phyloP scores from a whole-genome alignment of 2,888 invertebrate species.

The Netelia inedita region DNA sequence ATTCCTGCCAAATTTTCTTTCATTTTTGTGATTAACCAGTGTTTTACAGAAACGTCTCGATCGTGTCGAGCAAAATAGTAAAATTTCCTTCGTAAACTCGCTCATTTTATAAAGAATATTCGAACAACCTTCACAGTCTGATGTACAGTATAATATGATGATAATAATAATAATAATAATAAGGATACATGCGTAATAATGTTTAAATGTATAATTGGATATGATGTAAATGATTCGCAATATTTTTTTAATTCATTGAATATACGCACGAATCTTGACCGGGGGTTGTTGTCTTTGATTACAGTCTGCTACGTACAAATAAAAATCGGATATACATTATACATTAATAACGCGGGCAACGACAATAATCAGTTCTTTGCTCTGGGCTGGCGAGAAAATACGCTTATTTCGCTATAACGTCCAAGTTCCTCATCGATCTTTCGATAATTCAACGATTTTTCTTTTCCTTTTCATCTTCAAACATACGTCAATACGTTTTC shows the following conservation, averaged over 20 bases:
- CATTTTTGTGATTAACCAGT: constrained; percentile 12
- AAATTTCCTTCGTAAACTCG: constrained; percentile 14
- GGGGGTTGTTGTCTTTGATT: constrained; percentile 25
- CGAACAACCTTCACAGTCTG: constrained; percentile 53
- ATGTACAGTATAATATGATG: constrained; percentile 62
- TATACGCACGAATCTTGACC: constrained; percentile 27
- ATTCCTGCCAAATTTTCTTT: not conserved
- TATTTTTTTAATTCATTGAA: constrained; percentile 31
- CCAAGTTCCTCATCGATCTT: not conserved
- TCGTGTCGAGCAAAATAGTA: not conserved
- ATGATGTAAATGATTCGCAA: constrained; percentile 46
- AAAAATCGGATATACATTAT: constrained; percentile 17
- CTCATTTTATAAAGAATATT: constrained; percentile 44
- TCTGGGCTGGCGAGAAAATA: constrained; percentile 15
- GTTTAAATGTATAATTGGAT: constrained; percentile 40
- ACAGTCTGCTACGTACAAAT: constrained; percentile 27
- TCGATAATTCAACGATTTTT: constrained; percentile 15
- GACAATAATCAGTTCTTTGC: constrained; percentile 25
- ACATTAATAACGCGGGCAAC: constrained; percentile 24
- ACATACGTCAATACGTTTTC: constrained; percentile 19
- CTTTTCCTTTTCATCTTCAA: constrained; percentile 2
- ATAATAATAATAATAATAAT: constrained; percentile 30
- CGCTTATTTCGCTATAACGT: not conserved
- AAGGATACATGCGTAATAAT: constrained; percentile 34
- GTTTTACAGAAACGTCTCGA: not conserved